Percentiles rank a stretch among this genome's conserved stretches.
Evolutionary conservation across 2,888 invertebrate genomes (phyloP).

Genomic region (Hyles lineata): DNA sequence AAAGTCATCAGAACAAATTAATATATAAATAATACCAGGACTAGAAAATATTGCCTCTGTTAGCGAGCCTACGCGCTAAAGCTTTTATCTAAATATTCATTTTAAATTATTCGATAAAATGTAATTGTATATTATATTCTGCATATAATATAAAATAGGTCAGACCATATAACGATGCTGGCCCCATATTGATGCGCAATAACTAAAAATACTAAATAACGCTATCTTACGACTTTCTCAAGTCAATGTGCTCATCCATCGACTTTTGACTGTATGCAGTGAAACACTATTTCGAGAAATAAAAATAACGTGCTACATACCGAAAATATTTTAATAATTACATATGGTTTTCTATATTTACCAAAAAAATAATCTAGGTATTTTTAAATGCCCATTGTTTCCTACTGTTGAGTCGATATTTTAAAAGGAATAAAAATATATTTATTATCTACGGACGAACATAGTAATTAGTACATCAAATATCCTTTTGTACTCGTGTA

Average conservation of each 20-base stretch:
- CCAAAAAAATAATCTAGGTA: neutral
- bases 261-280: no score
- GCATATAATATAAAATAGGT: neutral
- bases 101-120: slow-evolving; percentile 14
- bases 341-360: neutral
- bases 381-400: neutral
- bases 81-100: neutral
- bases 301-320: neutral
- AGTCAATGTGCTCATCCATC: no score
- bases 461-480: neutral
- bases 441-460: slow-evolving; percentile 1
- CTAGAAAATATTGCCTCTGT: slow-evolving; percentile 23
- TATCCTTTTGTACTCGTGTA: neutral
- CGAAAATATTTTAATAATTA: neutral
- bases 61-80: neutral
- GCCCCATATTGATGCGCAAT: no score
- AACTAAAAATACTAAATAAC: no score
- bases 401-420: neutral
- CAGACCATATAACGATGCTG: neutral
- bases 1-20: neutral
- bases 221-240: no score
- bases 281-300: no score
- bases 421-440: neutral
- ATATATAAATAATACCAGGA: neutral
- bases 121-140: neutral